Base-by-base conservation (phyloP, 1,140 invertebrate genomes). In the Mesaphorura yosii region DNA sequence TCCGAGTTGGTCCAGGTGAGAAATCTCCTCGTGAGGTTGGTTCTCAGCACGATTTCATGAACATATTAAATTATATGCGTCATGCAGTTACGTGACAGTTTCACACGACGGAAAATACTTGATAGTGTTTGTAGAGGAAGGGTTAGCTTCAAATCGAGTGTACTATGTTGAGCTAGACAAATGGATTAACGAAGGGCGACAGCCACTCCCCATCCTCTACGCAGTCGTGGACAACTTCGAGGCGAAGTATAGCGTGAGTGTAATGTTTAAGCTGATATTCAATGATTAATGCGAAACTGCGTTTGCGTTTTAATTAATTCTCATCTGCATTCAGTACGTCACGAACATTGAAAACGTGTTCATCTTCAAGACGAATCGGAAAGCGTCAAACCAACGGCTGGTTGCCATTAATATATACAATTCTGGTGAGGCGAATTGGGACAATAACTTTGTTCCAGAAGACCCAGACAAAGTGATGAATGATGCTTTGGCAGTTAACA, bases 1-100 rank as follows among this genome's bases (percentile, higher is more conserved):
- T 66, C 90, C 92, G 5, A 76, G 86, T 23, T 91, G 84, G 80
- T 81, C 87, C 74, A 85, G 89, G 87, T 92, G 76, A 28, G 41
- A 25, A 12, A 50, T 28, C 49, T n/a, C n/a, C n/a, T n/a, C n/a
- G n/a, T n/a, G n/a, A n/a, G n/a, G n/a, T n/a, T n/a, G n/a, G n/a
- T 34, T 34, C 31, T 34, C 31, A 10, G n/a, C 10, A 34, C n/a
- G n/a, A 10, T 55, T 55, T 47, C 27, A 19, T 58, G 29, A 31
- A 7, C 48, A 31, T 10, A 46, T 25, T 17, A 53, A 49, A 26
- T 15, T 38, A 7, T 15, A 7, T 23, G 14, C 28, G 29, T 6
- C 29, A 31, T 37, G 14, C 25, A 42, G 42, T 23, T 46, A 4
- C 14, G 38, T 29, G 31, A 2, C 67, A 10, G 79, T 77, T 62